Base-by-base conservation (phyloP, 2,888 invertebrate species). In the Ommatoiulus sabulosus region DNA sequence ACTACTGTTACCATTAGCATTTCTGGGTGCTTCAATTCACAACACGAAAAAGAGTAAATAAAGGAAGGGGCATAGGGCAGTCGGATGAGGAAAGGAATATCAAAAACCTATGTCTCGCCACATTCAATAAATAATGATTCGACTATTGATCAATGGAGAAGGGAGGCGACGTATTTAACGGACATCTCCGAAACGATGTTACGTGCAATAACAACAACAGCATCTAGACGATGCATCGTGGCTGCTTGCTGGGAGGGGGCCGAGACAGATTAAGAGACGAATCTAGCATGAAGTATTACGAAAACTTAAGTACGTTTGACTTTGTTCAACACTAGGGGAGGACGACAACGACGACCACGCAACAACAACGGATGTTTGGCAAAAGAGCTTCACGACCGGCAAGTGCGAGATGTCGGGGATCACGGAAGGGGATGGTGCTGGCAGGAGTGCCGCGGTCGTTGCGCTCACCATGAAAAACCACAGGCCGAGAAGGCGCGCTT, bases 101-200 rank as follows among this genome's bases (percentile, higher is more conserved):
- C 8, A 46, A 46, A 46, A 46, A 7, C 8, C 46, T 46, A 57
- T n/a, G 17, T 57, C 57, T 57, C 57, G 57, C 57, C 57, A 57
- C 57, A 57, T 57, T 57, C 57, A 57, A 57, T 57, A 57, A 57
- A 57, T 57, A 57, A 57, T 57, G n/a, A n/a, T 57, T 57, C 57
- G n/a, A n/a, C 57, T 57, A 57, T 57, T 57, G 57, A 57, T 57
- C 4, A 57, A 57, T 57, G 57, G n/a, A n/a, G n/a, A 57, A n/a
- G 57, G 57, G 57, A 57, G 57, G 57, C n/a, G 57, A 4, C 57
- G 57, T 57, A 57, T n/a, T 57, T n/a, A n/a, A 57, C 57, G 57
- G 57, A 57, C 57, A 57, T 57, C 57, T 57, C 12, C 57, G 57
- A 57, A 7, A 57, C 57, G 57, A n/a, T n/a, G n/a, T n/a, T n/a